Base-by-base conservation (phyloP, 2,113 vertebrate genomes). In the Spea bombifrons region DNA sequence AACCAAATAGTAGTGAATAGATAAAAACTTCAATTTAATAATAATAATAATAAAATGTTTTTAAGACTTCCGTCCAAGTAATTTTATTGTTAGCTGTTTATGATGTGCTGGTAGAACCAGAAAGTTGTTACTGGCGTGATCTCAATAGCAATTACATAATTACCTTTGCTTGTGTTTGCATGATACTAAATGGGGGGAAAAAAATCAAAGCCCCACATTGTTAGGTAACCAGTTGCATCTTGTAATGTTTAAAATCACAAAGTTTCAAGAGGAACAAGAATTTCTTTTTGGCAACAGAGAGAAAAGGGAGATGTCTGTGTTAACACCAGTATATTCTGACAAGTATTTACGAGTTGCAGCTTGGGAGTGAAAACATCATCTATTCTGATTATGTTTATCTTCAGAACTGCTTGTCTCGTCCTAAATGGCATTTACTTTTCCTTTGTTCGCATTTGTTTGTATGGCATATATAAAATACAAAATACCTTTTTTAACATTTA, bases 141-240 rank as follows among this genome's bases (percentile, higher is more conserved):
- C 66, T 77, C 75, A 61, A 59, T 67, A 70, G 53, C 70, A 77
- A 77, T 77, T 66, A 71, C 53, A 70, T 70, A 70, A 77, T 77
- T 70, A 77, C 75, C 66, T 77, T 77, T 70, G 57, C 68, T 57
- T 77, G 75, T 77, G 57, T 70, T 70, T 77, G 75, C 75, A 77
- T 77, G 53, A 70, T 77, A 77, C 70, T 77, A 77, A 77, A 44
- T 17, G 59, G 66, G 47, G 67, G 66, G 16, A 30, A 6, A 6
- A 30, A 77, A 70, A 77, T 76, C 16, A 68, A 63, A 46, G 53
- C 46, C 43, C 46, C 16, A 6, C 13, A 15, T 43, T 61, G 75
- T 57, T 70, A 61, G 61, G 53, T 59, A 70, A 67, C 66, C 53
- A 69, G 59, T 77, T 49, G 55, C 53, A 61, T 70, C 55, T 70